Evolutionary conservation across 2,797 vertebrate species (phyloP).

Genomic region (Luscinia megarhynchos): DNA sequence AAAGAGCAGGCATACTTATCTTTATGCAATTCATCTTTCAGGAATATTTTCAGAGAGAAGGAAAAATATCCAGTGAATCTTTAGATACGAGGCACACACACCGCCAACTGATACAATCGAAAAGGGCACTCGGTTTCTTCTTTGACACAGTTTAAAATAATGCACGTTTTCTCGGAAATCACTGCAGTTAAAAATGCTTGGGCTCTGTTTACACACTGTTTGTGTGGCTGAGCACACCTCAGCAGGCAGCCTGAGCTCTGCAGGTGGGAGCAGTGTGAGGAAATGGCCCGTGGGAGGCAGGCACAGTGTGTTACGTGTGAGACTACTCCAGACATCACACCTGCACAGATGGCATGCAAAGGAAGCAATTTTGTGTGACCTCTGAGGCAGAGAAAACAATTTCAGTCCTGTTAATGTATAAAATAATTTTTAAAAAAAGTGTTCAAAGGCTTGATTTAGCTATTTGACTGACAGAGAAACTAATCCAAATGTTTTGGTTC

Average conservation of each 20-base stretch:
- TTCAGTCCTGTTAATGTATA: neutral
- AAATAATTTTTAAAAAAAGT: neutral
- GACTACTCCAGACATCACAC: neutral
- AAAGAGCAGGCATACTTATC: neutral
- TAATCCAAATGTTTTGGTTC: neutral
- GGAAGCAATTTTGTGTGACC: neutral
- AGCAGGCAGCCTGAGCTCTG: neutral
- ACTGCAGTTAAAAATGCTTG: neutral
- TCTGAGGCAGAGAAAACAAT: neutral
- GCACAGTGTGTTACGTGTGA: neutral
- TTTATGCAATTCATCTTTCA: neutral
- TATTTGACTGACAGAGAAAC: neutral
- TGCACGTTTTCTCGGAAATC: neutral
- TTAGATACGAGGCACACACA: neutral
- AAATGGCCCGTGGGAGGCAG: neutral
- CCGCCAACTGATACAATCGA: neutral
- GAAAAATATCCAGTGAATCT: neutral
- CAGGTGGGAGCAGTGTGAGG: rapidly evolving
- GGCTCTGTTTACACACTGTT: neutral
- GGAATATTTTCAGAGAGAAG: neutral
- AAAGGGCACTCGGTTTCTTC: neutral
- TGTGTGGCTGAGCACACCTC: neutral
- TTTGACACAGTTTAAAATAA: neutral
- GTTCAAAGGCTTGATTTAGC: neutral
- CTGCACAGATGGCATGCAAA: neutral